Evolutionary conservation across 2,797 vertebrate genomes (phyloP), one percentile per base, ranked within the genome.

Genomic region (Siniperca obscura): DNA sequence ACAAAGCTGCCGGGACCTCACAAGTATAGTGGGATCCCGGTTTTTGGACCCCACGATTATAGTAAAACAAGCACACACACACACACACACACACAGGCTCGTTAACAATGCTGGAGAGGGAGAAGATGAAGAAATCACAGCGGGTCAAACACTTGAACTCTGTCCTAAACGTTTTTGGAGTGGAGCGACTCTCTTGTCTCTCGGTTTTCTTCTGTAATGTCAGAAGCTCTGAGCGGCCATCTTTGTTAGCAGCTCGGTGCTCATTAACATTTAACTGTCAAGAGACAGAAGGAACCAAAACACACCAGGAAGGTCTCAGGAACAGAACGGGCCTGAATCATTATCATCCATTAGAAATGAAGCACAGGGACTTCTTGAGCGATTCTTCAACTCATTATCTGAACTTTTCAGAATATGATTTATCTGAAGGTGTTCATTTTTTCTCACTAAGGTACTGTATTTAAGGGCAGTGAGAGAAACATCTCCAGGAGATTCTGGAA

Each of bases 141-240:
- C 21, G 34, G 64, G 52, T 78, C 80, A 61, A 69, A 74, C 44
- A 60, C 71, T 57, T 60, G 44, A 82, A 82, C 80, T 60, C 14
- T 27, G 48, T 48, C 42, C 42, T 59, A 4, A 65, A 60, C 21
- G 40, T 60, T 69, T 65, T 4, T 34, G 12, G 36, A 61, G 48
- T 2, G n/a, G 10, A 66, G 59, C 16, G 7, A 3, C 10, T 71
- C 36, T 60, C 40, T 8, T 5, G 8, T 44, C 46, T 67, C 27
- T 30, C 3, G 30, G 36, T 68, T 59, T 50, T 40, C 57, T 12
- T 42, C 56, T 46, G 42, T 19, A 16, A 60, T 7, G 46, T 30
- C 30, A 30, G 30, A 52, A 22, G 70, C 27, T 62, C 36, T 3
- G 30, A 13, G n/a, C 46, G 3, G 25, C 53, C 65, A 40, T 71